These are phyloP conservation scores for Oligia latruncula DNA, from an alignment of 2,888 invertebrate genomes.

Conservation along the genomic window DNA sequence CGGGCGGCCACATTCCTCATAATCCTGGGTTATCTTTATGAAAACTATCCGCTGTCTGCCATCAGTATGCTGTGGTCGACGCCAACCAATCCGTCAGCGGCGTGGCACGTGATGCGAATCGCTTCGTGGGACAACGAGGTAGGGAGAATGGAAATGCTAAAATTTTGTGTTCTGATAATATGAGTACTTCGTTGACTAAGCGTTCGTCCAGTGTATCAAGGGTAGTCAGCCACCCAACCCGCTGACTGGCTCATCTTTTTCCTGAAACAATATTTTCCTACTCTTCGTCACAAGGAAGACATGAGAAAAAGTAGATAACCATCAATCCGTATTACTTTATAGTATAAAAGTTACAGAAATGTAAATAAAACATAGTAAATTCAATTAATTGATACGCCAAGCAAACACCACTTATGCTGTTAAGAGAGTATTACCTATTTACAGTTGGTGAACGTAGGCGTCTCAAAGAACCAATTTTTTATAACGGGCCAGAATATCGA, in stretches of 20 bases:
- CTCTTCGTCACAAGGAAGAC: neutral
- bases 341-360: neutral
- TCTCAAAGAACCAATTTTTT: neutral
- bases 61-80: slow-evolving; percentile 78
- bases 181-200: neutral
- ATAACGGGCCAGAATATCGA: neutral
- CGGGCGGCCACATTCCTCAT: slow-evolving; percentile 77
- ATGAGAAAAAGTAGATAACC: neutral
- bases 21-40: slow-evolving; percentile 84
- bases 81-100: slow-evolving; percentile 81
- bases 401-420: neutral
- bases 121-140: slow-evolving; percentile 46
- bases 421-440: neutral
- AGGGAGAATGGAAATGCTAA: slow-evolving; percentile 42
- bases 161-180: neutral
- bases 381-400: neutral
- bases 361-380: neutral
- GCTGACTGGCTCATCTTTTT: too few relatives aligned
- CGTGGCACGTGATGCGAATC: slow-evolving; percentile 77
- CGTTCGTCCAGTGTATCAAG: neutral
- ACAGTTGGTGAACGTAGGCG: neutral
- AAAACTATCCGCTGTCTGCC: slow-evolving; percentile 77
- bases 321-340: neutral
- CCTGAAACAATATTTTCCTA: neutral
- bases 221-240: neutral